Percentiles rank a stretch among this genome's conserved stretches.
These are phyloP conservation scores for Linnaemya tessellans DNA, from an alignment of 2,888 invertebrate genomes.

Conservation along the genomic window DNA sequence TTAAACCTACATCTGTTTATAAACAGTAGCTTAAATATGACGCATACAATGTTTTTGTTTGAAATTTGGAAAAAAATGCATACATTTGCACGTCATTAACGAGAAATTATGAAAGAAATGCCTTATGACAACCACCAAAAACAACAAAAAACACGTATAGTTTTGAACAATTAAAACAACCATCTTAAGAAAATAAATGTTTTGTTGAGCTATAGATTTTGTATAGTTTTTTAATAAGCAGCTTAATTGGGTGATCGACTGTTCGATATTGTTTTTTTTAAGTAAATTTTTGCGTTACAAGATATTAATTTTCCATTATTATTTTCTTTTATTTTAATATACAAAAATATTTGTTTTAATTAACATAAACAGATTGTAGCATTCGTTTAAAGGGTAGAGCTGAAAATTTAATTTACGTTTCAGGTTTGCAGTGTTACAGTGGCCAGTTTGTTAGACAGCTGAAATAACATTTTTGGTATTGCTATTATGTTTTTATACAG, in stretches of 20 bases:
- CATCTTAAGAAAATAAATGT: neutral
- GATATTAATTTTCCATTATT: neutral
- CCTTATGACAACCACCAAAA: neutral
- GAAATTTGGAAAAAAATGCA: conserved; percentile 21
- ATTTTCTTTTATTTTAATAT: neutral
- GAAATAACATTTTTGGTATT: conserved; percentile 21
- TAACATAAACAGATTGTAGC: conserved; percentile 7
- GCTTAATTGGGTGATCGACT: neutral
- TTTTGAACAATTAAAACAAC: neutral
- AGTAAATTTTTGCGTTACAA: conserved; percentile 4
- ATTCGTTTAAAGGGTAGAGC: neutral
- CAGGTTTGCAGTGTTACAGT: neutral
- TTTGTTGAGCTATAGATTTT: neutral
- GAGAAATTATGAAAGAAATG: neutral
- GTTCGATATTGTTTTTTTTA: neutral
- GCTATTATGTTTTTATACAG: neutral
- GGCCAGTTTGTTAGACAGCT: conserved; percentile 36
- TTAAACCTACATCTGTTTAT: neutral
- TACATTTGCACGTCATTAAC: conserved; percentile 61
- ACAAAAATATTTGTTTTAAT: neutral
- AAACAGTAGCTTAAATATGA: neutral
- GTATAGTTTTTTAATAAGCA: neutral
- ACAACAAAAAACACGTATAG: neutral
- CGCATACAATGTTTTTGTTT: neutral
- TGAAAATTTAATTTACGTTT: conserved; percentile 24